These are phyloP conservation scores for Melieria omissa DNA, from an alignment of 2,888 invertebrate species.

Conservation along the genomic window DNA sequence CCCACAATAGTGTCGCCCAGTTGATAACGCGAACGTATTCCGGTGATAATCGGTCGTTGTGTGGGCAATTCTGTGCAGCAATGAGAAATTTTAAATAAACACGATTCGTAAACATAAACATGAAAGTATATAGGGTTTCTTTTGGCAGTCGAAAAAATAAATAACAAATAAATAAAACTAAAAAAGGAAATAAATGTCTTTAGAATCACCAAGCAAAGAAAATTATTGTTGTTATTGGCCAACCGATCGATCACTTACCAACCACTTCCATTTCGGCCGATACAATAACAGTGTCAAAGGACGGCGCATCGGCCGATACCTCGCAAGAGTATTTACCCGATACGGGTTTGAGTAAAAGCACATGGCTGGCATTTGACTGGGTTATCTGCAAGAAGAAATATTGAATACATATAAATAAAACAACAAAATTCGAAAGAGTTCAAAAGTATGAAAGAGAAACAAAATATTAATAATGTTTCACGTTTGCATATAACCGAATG, in stretches of 20 bases:
- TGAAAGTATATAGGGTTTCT: not conserved
- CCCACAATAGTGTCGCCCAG: slow-evolving; percentile 69
- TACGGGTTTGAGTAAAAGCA: slow-evolving; percentile 59
- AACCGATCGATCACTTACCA: slow-evolving; percentile 52
- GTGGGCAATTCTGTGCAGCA: slow-evolving; percentile 67
- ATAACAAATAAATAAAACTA: not conserved
- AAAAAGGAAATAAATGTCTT: not conserved
- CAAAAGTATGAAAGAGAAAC: not conserved
- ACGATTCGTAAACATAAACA: not conserved
- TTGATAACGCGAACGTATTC: slow-evolving; percentile 69
- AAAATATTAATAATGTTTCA: not conserved
- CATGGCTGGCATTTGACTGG: slow-evolving; percentile 65
- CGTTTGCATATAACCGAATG: not conserved
- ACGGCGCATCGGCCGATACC: slow-evolving; percentile 66
- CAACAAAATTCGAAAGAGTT: not conserved
- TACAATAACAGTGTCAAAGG: slow-evolving; percentile 64
- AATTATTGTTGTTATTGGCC: not conserved
- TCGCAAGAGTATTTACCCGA: slow-evolving; percentile 66
- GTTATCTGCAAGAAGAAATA: slow-evolving; percentile 51
- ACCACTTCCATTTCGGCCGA: slow-evolving; percentile 66
- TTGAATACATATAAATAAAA: not conserved
- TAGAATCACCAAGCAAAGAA: not conserved
- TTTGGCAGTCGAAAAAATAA: not conserved
- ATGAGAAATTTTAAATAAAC: not conserved
- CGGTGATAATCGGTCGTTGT: slow-evolving; percentile 69